A percentile compares a stretch with the other conserved stretches of the same genome.
Evolutionary conservation across 2,797 vertebrate genomes (phyloP).

Genomic region (Neoniphon sammara): DNA sequence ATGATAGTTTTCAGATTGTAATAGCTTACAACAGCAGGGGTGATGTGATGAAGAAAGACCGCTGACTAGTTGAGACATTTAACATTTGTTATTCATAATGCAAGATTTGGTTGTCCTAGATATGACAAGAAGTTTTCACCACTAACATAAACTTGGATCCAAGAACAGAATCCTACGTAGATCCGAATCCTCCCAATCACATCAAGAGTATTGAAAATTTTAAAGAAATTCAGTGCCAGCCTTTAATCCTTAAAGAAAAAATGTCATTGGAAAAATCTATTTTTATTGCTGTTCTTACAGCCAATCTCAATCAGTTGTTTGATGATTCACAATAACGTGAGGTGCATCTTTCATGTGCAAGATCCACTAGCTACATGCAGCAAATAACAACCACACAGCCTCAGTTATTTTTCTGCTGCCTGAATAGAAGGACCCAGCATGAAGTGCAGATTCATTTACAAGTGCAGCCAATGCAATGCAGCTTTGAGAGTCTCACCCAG

Average conservation of each 20-base stretch:
- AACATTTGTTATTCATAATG: slow-evolving; percentile 59
- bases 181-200: slow-evolving; percentile 32
- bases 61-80: slow-evolving; percentile 59
- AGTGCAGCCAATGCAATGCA: neutral
- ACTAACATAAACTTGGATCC: slow-evolving; percentile 29
- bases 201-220: slow-evolving; percentile 11
- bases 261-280: neutral
- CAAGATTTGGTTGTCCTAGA: slow-evolving; percentile 59
- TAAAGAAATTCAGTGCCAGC: slow-evolving; percentile 2
- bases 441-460: neutral
- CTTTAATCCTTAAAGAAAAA: slow-evolving; percentile 9
- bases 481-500: slow-evolving; percentile 6
- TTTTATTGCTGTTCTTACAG: neutral
- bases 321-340: neutral
- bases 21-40: slow-evolving; percentile 43
- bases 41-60: slow-evolving; percentile 61
- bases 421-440: neutral
- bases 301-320: neutral
- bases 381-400: neutral
- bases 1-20: slow-evolving; percentile 27
- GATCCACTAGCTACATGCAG: neutral
- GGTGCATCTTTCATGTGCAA: neutral
- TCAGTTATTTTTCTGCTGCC: slow-evolving; percentile 1
- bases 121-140: slow-evolving; percentile 62
- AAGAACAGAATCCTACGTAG: slow-evolving; percentile 9